A percentile compares a stretch with the other conserved stretches of the same genome.
Evolutionary conservation across 2,888 invertebrate genomes (phyloP).

Genomic region (Poecilobothrus nobilitatus): DNA sequence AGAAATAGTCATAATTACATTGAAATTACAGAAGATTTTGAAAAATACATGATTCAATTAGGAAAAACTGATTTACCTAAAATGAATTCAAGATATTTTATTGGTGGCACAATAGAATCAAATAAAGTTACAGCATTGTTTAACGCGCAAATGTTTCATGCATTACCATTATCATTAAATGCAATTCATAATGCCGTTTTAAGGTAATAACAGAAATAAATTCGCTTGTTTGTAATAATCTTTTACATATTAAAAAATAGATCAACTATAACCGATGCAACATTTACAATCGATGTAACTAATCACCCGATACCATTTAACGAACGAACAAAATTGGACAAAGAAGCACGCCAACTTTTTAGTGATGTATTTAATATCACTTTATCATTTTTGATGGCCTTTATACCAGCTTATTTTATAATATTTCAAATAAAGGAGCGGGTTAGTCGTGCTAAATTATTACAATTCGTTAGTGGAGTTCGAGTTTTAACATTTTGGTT

Average conservation of each 20-base stretch:
- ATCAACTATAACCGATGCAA: conserved; percentile 16
- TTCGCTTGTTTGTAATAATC: too few species aligned
- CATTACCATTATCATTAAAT: conserved; percentile 53
- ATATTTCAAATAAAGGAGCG: conserved; percentile 59
- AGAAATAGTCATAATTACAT: background rate
- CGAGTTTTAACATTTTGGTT: conserved; percentile 63
- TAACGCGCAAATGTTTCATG: conserved; percentile 66
- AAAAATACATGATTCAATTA: conserved; percentile 14
- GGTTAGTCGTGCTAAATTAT: conserved; percentile 61
- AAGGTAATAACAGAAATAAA: conserved; percentile 24
- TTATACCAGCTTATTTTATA: conserved; percentile 56
- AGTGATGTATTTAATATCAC: too few species aligned
- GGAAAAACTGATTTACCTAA: conserved; percentile 31
- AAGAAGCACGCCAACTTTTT: too few species aligned
- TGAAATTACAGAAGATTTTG: background rate
- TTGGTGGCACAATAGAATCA: conserved; percentile 45
- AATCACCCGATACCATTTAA: conserved; percentile 71
- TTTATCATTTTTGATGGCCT: conserved; percentile 67
- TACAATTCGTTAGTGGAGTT: conserved; percentile 69
- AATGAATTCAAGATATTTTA: conserved; percentile 46
- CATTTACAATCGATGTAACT: conserved; percentile 36
- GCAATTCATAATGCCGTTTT: conserved; percentile 51
- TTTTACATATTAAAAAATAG: conserved; percentile 18
- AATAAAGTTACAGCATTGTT: conserved; percentile 53
- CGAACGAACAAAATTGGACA: too few species aligned